These are phyloP conservation scores for Lagria hirta DNA, from an alignment of 2,888 invertebrate species.

Conservation along the genomic window DNA sequence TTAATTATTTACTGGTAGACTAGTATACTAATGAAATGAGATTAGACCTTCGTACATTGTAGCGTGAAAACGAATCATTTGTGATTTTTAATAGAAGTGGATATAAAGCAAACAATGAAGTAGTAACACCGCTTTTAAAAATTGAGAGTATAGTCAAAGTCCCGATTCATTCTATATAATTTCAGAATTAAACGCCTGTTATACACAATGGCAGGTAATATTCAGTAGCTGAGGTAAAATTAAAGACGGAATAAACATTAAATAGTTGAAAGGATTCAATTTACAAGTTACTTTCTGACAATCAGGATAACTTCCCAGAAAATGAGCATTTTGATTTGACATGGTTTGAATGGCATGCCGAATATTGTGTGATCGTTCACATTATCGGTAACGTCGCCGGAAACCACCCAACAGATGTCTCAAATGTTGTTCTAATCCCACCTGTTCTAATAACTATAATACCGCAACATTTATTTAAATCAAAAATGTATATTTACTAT, in stretches of 20 bases:
- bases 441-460: constrained; percentile 29
- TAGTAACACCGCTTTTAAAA: constrained; percentile 22
- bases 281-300: constrained; percentile 40
- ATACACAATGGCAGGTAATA: constrained; percentile 33
- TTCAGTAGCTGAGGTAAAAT: constrained; percentile 30
- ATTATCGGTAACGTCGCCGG: constrained; percentile 19
- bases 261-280: constrained; percentile 43
- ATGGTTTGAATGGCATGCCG: constrained; percentile 28
- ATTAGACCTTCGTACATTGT: constrained; percentile 12
- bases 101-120: constrained; percentile 24
- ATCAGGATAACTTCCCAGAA: constrained; percentile 41
- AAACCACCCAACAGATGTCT: constrained; percentile 19
- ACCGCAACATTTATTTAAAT: no score
- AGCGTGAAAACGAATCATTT: constrained; percentile 40
- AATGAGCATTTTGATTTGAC: constrained; percentile 31
- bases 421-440: constrained; percentile 14
- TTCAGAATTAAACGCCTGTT: constrained; percentile 28
- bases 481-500: no score
- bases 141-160: constrained; percentile 19
- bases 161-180: constrained; percentile 25
- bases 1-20: constrained; percentile 15
- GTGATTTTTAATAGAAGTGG: constrained; percentile 30
- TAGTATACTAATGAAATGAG: constrained; percentile 18
- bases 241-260: constrained; percentile 32
- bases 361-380: constrained; percentile 21